Base-by-base conservation (phyloP, 2,888 invertebrate species). In the Drosophila putrida region DNA sequence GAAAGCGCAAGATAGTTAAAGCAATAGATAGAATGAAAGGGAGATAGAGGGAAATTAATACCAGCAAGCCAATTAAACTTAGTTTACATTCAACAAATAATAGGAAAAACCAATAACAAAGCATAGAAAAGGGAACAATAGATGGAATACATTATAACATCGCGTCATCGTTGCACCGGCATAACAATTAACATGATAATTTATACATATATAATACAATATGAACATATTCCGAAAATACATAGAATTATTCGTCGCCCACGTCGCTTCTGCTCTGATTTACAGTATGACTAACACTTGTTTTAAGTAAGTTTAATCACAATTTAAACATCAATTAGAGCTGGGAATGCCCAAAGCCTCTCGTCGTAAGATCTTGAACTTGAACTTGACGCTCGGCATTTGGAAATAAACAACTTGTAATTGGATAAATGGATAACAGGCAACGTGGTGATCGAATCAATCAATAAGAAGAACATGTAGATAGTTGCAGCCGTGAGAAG, bases 151-250 rank as follows among this genome's bases (percentile, higher is more conserved):
- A 36, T 28, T 5, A 9, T 9, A 31, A 6, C 31, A 31, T 31
- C 31, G 31, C 31, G 31, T 31, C 31, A 31, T 31, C 8, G 31
- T 31, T 2, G 31, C 31, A 31, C 9, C 31, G 28, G 70, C 66
- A 71, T 55, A 59, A 50, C 63, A 66, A 70, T 75, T 68, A 83
- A 70, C 66, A 82, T 49, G 43, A 59, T 71, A 68, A 67, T 78
- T 80, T 65, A 64, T 64, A 74, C 54, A 70, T 68, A 69, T 60
- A 78, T 78, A 70, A 76, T 61, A 79, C 60, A 73, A 75, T 54
- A 58, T 69, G 62, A 68, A 78, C 67, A 69, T 72, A 63, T 72
- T 20, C 20, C 13, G 44, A 66, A 68, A 68, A 64, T 75, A 82
- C 74, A 81, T 67, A 36, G 61, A 81, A 61, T 15, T 49, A 36